Evolutionary conservation across 92 coral and sea anemone species (phyloP), one percentile per base, ranked within the genome.

Genomic region (Meandrina meandrites): DNA sequence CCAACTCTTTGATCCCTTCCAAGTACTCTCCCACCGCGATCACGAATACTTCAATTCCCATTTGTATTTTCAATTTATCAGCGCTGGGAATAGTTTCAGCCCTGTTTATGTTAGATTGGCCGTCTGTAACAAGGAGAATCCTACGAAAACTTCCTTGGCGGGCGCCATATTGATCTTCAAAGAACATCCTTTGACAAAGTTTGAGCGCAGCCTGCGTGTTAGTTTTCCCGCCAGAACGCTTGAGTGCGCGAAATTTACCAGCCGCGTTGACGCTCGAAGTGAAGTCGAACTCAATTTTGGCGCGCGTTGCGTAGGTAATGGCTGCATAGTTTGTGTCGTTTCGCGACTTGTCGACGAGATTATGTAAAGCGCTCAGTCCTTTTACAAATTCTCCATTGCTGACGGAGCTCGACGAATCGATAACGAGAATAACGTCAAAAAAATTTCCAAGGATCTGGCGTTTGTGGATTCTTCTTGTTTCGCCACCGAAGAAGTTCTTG

Each of bases 151-250:
- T 91, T 57, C 86, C 96, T 24, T 31, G 75, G 5, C 95, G 93
- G 12, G 88, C 88, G 21, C 98, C 95, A 68, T 86, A 90, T 64
- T 82, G 57, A 35, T 81, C 81, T 13, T 80, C 80, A 6, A 75
- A 76, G 45, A 75, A 89, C 86, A 94, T 90, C 72, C 79, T 57
- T 76, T 82, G 86, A 68, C 95, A 92, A 71, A 84, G 82, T 45
- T 89, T 90, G 85, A 94, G 79, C 34, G 98, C 98, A 22, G 88
- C 95, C 77, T 94, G 98, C 78, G 98, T 94, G 50, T 94, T 94
- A 17, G 98, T 94, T 90, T 94, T 94, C 70, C 98, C 98, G 86
- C 98, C 98, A 45, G 90, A 85, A 54, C 98, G 91, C 81, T 70
- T 84, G 19, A 93, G 74, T 50, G 53, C 79, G 87, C 87, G 87